Percentiles rank a stretch among this genome's conserved stretches.
These are phyloP conservation scores for Invenusta paracnida DNA, from an alignment of 2,888 invertebrate species.

Conservation along the genomic window DNA sequence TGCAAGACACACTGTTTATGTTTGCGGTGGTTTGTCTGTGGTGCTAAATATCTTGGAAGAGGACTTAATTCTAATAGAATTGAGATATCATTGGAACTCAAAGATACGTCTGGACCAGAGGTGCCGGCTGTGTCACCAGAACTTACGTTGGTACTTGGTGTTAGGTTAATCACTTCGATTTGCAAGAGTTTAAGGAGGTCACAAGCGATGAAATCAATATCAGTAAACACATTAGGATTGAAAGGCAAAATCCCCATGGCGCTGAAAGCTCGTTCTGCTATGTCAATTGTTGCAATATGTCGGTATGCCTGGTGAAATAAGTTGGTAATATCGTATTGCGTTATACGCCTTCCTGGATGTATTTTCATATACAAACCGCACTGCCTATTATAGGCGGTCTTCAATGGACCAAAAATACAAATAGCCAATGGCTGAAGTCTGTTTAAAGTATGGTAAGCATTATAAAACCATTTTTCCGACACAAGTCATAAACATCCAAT, in stretches of 20 bases:
- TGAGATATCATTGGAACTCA: conserved; percentile 5
- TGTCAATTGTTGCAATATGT: not conserved
- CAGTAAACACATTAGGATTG: not conserved
- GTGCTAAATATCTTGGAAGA: not conserved
- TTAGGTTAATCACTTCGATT: conserved; percentile 1
- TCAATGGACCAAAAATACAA: not conserved
- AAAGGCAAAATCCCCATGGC: not conserved
- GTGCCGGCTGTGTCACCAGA: not conserved
- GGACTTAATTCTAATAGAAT: not conserved
- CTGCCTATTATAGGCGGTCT: not conserved
- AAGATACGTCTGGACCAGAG: conserved; percentile 16
- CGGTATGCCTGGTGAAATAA: not conserved
- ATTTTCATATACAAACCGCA: not conserved
- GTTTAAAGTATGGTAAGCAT: not conserved
- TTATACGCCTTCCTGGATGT: not conserved
- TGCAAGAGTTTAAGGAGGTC: not conserved
- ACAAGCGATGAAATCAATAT: not conserved
- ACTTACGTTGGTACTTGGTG: not conserved
- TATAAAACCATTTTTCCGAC: not conserved
- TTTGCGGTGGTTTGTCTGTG: not conserved
- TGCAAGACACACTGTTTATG: not conserved
- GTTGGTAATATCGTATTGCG: not conserved
- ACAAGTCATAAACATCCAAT: not conserved
- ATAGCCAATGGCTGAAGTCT: not conserved
- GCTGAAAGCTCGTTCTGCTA: not conserved